Base-by-base conservation (phyloP, 2,888 invertebrate species). In the Cantharis rufa region DNA sequence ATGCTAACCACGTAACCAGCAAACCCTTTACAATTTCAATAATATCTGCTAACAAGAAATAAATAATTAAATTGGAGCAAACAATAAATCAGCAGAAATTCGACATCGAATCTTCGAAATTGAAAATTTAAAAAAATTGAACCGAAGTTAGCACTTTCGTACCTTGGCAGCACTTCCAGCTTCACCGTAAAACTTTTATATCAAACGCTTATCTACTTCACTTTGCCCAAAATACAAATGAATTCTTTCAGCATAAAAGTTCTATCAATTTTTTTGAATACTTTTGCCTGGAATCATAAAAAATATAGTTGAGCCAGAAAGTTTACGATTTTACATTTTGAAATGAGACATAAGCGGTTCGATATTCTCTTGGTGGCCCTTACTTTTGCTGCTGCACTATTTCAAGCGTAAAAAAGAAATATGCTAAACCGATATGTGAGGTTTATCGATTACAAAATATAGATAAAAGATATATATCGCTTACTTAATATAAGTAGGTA, bases 301-400 rank as follows among this genome's bases (percentile, higher is more conserved):
- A 66, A 66, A 66, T 66, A 66, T 21, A 66, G 15, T 66, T 66
- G 18, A 21, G 64, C 64, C 24, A 66, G 21, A 66, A 66, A 66
- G 64, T 66, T 66, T 66, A 66, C 64, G 64, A 66, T 66, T 66
- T 66, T 66, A 66, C 64, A 66, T 66, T 66, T 66, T 66, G 64
- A 66, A 66, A 66, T 66, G 64, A 66, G 64, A 66, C 64, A 66
- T 66, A 21, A 66, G 64, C 64, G 64, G 18, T 24, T 66, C 64
- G 24, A 66, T 66, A 66, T 66, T 66, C 64, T 66, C 64, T 66
- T 66, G 64, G 64, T 66, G 64, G 24, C 64, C 64, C 64, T 66
- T 66, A 66, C 64, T 66, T 21, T 66, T 66, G 64, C 64, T 66
- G 21, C 64, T 66, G 64, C 21, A 21, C 18, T 24, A 21, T 21